Percentiles rank a stretch among this genome's conserved stretches.
phyloP scores from a whole-genome alignment of 2,113 vertebrate species.

The Triplophysa rosa region DNA sequence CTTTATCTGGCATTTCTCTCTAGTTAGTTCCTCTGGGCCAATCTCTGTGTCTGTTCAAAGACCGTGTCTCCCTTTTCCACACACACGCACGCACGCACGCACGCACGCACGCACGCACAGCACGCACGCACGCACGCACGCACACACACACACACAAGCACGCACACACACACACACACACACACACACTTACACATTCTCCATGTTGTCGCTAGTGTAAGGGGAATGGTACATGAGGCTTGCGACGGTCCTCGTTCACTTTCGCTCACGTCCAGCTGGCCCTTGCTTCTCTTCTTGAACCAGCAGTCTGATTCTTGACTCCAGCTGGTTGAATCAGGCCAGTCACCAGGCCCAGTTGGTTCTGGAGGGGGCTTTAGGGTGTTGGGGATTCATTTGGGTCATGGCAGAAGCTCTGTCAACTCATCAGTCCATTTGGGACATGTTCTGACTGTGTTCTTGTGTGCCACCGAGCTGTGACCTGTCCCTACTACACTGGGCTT shows the following conservation, averaged over 20 bases:
- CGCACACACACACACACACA: constrained; percentile 12
- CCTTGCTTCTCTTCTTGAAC: constrained; percentile 61
- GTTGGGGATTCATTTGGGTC: constrained; percentile 54
- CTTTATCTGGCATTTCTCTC: constrained; percentile 34
- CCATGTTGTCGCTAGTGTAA: constrained; percentile 54
- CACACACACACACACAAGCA: constrained; percentile 23
- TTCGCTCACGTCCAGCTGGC: constrained; percentile 71
- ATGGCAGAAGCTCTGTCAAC: constrained; percentile 57
- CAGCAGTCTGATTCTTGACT: constrained; percentile 47
- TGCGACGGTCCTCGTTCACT: constrained; percentile 52
- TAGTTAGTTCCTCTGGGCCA: constrained; percentile 20
- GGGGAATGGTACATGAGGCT: constrained; percentile 64
- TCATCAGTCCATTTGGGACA: constrained; percentile 38
- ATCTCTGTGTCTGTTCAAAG: constrained; percentile 14
- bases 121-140: too few relatives aligned
- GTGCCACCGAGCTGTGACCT: constrained; percentile 35
- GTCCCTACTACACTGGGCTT: constrained; percentile 35
- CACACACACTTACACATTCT: constrained; percentile 28
- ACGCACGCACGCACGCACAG: too few relatives aligned
- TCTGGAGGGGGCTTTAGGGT: constrained; percentile 23
- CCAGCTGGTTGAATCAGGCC: constrained; percentile 53
- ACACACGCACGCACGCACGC: constrained; percentile 19
- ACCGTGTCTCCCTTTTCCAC: neutral
- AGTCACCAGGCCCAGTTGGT: constrained; percentile 35
- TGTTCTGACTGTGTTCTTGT: constrained; percentile 46